These are phyloP conservation scores for Trichoplax adhaerens DNA, from an alignment of 37 sponge, comb jelly and placozoan genomes.

Conservation along the genomic window DNA sequence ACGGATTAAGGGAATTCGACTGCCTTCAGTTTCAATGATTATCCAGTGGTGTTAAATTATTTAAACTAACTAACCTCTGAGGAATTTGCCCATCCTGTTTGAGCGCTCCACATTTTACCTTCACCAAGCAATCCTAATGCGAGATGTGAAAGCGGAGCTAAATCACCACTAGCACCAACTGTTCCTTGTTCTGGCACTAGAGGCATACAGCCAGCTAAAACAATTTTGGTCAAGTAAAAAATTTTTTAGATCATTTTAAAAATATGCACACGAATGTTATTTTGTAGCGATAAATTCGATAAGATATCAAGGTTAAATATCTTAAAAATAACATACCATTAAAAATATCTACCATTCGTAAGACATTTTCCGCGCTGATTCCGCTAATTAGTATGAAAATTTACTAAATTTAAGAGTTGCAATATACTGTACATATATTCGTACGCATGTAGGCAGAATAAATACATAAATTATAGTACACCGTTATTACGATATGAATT, in stretches of 20 bases:
- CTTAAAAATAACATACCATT: slow-evolving; percentile 31
- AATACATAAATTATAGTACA: background rate
- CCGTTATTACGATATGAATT: background rate
- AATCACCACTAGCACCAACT: slow-evolving; percentile 92
- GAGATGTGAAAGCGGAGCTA: slow-evolving; percentile 84
- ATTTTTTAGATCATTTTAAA: background rate
- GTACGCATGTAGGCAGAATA: too few relatives aligned
- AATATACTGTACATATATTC: background rate
- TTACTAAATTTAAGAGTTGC: background rate
- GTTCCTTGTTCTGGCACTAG: slow-evolving; percentile 82
- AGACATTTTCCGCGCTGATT: slow-evolving; percentile 38
- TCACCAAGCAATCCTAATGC: slow-evolving; percentile 90
- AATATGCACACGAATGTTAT: background rate
- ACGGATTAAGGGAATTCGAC: too few relatives aligned
- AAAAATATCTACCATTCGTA: slow-evolving; percentile 33
- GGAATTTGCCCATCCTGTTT: slow-evolving; percentile 74
- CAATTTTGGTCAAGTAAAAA: background rate
- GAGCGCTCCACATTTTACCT: slow-evolving; percentile 90
- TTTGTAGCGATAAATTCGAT: background rate
- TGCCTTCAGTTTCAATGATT: too few relatives aligned
- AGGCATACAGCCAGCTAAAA: slow-evolving; percentile 56
- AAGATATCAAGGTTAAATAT: background rate
- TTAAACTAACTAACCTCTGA: slow-evolving; percentile 18
- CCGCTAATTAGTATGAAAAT: slow-evolving; percentile 27
- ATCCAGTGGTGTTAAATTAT: too few relatives aligned